These are phyloP conservation scores for Dynastes tityus DNA, from an alignment of 2,888 invertebrate species.

Conservation along the genomic window DNA sequence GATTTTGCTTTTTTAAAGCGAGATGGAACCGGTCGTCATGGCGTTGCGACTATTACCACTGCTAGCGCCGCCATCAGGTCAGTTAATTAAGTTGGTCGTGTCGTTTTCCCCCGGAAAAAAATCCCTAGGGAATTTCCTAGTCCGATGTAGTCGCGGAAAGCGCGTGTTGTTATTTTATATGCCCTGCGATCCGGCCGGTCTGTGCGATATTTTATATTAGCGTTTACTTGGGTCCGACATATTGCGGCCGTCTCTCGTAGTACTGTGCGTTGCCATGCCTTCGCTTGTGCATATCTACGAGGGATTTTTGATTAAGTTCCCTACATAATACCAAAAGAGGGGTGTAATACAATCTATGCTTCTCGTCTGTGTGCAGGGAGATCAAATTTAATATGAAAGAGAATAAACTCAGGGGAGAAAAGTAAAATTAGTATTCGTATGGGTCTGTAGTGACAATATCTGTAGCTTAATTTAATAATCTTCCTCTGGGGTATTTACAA, in stretches of 20 bases:
- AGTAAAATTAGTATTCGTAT: not conserved
- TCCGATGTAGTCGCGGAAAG: no score
- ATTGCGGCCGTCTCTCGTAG: conserved; percentile 16
- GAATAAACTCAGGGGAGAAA: not conserved
- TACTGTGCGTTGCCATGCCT: conserved; percentile 10
- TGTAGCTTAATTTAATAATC: not conserved
- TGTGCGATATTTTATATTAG: conserved; percentile 25
- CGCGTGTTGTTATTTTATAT: no score
- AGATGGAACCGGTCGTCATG: no score
- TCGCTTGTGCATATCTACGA: not conserved
- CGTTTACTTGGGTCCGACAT: conserved; percentile 2
- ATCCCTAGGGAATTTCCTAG: not conserved
- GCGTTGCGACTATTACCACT: not conserved
- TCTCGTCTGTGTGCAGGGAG: not conserved
- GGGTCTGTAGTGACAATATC: not conserved
- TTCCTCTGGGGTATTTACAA: no score
- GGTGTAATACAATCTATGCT: conserved; percentile 19
- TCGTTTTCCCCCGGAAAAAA: conserved; percentile 18
- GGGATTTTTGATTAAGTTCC: conserved; percentile 22
- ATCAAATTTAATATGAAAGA: conserved; percentile 23
- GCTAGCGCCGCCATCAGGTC: conserved; percentile 21
- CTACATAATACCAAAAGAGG: not conserved
- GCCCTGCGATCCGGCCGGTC: not conserved
- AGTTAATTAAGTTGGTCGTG: conserved; percentile 21
- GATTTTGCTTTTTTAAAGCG: not conserved